Base-by-base conservation (phyloP, 2,113 vertebrate genomes). In the Prunella himalayana region DNA sequence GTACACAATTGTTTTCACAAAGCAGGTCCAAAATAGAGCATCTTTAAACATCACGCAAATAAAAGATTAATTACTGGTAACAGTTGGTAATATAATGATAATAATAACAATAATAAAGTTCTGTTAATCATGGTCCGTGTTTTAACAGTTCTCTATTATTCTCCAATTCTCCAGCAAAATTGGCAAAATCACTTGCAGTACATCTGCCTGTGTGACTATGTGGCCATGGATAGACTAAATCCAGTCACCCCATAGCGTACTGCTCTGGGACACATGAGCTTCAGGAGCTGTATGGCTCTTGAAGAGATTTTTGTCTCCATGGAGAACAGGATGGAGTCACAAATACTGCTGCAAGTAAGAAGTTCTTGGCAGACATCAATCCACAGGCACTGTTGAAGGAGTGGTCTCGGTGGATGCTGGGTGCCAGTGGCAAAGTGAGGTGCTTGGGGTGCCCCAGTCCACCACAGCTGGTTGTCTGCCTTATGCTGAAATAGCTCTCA, bases 331-430 rank as follows among this genome's bases (percentile, higher is more conserved):
- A 64, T 4, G 50, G 66, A 80, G 31, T 37, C 3, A 2, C 53
- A 87, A 91, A 63, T 7, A 28, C 12, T 50, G 24, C 6, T 24
- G 30, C 41, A 22, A 59, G 27, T 10, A 47, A 35, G 45, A 54
- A 70, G 47, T 17, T 64, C 37, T 41, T 7, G 16, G 44, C 2
- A 66, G 60, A 27, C 1, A 3, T 7, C 0, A 1, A 56, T 50
- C 23, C 1, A 1, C n/a, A 49, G 35, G 9, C 47, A 11, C 41
- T 22, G 24, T 0, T 76, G 71, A 45, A 53, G 27, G 65, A 66
- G 30, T 7, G 12, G 35, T 30, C n/a, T 16, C 35, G 39, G 23
- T 1, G n/a, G 21, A 11, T 13, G 20, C 0, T 42, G 56, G n/a
- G 57, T 50, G 44, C 24, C 76, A 49, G n/a, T 0, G 22, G 57